Evolutionary conservation across 1,140 invertebrate genomes (phyloP).

Genomic region (Drosophila kurseongensis): DNA sequence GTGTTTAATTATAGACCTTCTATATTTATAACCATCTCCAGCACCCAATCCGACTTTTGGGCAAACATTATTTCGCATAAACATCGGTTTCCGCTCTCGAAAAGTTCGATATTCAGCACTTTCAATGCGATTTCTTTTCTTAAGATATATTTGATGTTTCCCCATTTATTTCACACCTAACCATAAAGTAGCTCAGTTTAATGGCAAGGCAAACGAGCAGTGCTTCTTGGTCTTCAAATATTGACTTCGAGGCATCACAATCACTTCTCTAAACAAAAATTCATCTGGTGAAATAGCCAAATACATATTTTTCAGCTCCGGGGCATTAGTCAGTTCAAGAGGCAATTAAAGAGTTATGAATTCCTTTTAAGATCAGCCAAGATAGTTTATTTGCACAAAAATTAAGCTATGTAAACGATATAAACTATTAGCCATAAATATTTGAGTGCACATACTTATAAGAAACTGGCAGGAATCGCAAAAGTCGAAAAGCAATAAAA

Average conservation of each 20-base stretch:
- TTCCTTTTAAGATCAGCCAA: slow-evolving; percentile 34
- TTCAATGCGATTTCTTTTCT: slow-evolving; percentile 39
- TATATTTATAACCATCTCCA: slow-evolving; percentile 46
- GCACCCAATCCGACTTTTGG: slow-evolving; percentile 23
- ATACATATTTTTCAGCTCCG: slow-evolving; percentile 16
- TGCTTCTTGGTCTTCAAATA: slow-evolving; percentile 54
- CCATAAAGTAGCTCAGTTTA: slow-evolving; percentile 69
- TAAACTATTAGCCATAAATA: slow-evolving; percentile 45
- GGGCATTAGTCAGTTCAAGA: slow-evolving; percentile 28
- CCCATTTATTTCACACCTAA: slow-evolving; percentile 74
- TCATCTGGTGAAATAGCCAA: slow-evolving; percentile 41
- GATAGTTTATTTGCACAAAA: slow-evolving; percentile 58
- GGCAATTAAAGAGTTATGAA: slow-evolving; percentile 55
- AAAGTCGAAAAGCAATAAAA: slow-evolving; percentile 44
- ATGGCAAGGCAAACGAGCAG: slow-evolving; percentile 48
- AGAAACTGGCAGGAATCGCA: slow-evolving; percentile 11
- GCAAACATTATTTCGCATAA: slow-evolving; percentile 61
- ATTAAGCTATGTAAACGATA: slow-evolving; percentile 70
- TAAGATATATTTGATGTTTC: slow-evolving; percentile 50
- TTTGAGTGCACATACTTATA: slow-evolving; percentile 21
- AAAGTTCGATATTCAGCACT: slow-evolving; percentile 40
- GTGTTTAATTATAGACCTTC: slow-evolving; percentile 24
- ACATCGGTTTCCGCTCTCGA: slow-evolving; percentile 62
- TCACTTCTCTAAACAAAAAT: slow-evolving; percentile 60
- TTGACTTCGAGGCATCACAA: slow-evolving; percentile 60